Percentiles rank a stretch among this genome's conserved stretches.
Conservation (phyloP, 2,113 vertebrate genomes). For the Opisthocomus hoazin region DNA sequence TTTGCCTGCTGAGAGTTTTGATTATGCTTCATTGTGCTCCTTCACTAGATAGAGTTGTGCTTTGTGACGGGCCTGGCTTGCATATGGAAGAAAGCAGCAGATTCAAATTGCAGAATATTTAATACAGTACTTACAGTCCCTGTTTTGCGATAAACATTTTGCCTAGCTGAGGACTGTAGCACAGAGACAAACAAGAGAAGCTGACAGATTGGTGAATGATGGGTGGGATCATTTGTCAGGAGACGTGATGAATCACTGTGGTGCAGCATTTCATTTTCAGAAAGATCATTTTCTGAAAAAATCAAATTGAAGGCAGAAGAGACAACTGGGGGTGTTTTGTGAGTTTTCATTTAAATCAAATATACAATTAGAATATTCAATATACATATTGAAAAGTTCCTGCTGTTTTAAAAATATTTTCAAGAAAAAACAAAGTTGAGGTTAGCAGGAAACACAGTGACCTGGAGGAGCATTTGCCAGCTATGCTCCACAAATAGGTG, state of each 20-base stretch:
- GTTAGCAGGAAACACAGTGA: background rate
- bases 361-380: background rate
- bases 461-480: background rate
- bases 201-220: conserved; percentile 5
- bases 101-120: background rate
- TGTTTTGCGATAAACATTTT: background rate
- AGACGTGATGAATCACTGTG: background rate
- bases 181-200: background rate
- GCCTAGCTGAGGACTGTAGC: background rate
- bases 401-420: background rate
- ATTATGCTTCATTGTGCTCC: background rate
- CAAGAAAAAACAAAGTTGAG: background rate
- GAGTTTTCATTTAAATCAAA: conserved; percentile 31
- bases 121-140: background rate
- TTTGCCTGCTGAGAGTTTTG: background rate
- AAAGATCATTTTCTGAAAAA: conserved; percentile 19
- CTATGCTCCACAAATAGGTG: background rate
- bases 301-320: background rate
- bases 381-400: background rate
- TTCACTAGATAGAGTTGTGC: background rate
- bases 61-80: background rate
- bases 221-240: conserved; percentile 7
- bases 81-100: background rate
- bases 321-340: background rate
- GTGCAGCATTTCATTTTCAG: conserved; percentile 7